Base-by-base conservation (phyloP, 2,888 invertebrate species). In the Tillus elongatus region DNA sequence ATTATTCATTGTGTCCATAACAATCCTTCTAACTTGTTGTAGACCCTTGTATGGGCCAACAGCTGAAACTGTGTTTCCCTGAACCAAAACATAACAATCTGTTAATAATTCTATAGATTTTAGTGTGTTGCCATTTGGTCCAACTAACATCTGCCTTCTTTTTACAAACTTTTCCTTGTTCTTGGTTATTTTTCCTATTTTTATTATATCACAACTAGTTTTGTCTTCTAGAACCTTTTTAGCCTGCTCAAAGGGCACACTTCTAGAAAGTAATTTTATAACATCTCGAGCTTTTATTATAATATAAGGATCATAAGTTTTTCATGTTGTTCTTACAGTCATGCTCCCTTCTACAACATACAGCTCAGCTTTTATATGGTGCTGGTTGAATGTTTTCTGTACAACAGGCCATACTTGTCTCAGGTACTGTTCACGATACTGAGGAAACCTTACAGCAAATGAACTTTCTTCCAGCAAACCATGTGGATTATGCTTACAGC, bases 231-330 rank as follows among this genome's bases (percentile, higher is more conserved):
- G 63, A 1, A 90, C 86, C 50, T 82, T 72, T 9, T 79, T 75
- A 2, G 95, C 95, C 68, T 98, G 96, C 65, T 98, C 97, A 52
- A 84, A 91, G 0, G 97, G 96, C 1, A 99, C 97, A 63, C 93
- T 93, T 49, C 98, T 73, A 0, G 96, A 88, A 53, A 99, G 67
- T 2, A 99, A 69, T 63, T 93, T 96, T 52, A 98, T 87, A 70
- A 97, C 75, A 63, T 98, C 98, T 42, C 97, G 74, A 0, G 95
- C 92, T 69, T 97, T 97, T 15, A 99, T 74, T 30, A 98, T 89
- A 36, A 95, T 86, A 52, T 86, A 97, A 0, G 98, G 98, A 70
- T 99, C 98, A 92, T 92, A 98, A 1, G 97, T 97, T 71, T 96
- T 95, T 36, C 87, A 72, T 0, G 95, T 95, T 0, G 98, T 98